Conservation (phyloP, 2,888 invertebrate genomes). For the Acrobasis suavella region DNA sequence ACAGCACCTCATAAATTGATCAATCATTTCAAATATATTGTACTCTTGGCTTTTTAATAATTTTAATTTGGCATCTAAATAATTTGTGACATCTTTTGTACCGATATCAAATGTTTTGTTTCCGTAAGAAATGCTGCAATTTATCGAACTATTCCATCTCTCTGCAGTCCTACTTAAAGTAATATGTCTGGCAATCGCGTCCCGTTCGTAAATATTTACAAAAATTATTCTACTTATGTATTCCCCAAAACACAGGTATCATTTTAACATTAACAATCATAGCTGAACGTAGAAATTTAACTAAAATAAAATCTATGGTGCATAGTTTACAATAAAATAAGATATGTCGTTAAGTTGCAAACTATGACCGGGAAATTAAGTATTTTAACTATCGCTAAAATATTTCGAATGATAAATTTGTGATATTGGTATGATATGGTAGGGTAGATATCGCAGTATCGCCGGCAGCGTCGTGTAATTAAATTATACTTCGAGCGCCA, state of each 20-base stretch:
- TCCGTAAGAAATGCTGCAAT: neutral
- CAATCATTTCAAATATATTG: constrained; percentile 32
- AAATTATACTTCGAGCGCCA: constrained; percentile 78
- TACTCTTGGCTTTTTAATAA: constrained; percentile 34
- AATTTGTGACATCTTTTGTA: constrained; percentile 28
- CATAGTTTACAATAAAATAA: constrained; percentile 52
- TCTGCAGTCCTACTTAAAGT: constrained; percentile 42
- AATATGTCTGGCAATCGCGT: constrained; percentile 61
- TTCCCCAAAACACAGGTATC: constrained; percentile 52
- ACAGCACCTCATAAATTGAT: constrained; percentile 28
- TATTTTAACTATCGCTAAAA: constrained; percentile 13
- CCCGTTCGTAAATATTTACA: constrained; percentile 47
- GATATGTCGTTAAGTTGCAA: constrained; percentile 38
- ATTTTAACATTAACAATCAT: constrained; percentile 63
- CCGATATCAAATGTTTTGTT: constrained; percentile 26
- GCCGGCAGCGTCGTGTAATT: constrained; percentile 74
- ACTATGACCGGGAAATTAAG: constrained; percentile 34
- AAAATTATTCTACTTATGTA: constrained; percentile 47
- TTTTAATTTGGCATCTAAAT: constrained; percentile 35
- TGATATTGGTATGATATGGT: constrained; percentile 14
- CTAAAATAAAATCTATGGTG: constrained; percentile 56
- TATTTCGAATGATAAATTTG: constrained; percentile 1
- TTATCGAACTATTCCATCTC: constrained; percentile 33
- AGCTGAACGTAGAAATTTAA: constrained; percentile 54
- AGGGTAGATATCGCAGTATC: constrained; percentile 62